phyloP scores from a whole-genome alignment of 2,113 vertebrate species.

The Mohoua ochrocephala region DNA sequence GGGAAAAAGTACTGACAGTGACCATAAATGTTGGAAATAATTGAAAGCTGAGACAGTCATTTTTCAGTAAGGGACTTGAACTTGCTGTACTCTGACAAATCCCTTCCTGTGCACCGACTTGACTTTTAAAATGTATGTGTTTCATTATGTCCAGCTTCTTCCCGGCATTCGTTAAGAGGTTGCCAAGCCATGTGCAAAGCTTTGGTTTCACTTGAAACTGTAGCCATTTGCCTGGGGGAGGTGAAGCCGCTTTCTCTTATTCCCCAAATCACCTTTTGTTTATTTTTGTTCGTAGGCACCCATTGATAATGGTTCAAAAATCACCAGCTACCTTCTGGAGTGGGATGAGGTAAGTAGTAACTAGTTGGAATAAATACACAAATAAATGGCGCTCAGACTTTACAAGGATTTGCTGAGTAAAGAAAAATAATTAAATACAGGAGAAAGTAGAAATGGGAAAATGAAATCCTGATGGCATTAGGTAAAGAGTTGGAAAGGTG shows the following conservation, averaged over 20 bases:
- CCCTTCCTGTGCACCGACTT: neutral
- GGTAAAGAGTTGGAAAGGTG: neutral
- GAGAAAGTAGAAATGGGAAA: neutral
- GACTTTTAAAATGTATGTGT: slow-evolving; percentile 22
- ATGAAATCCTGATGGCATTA: slow-evolving; percentile 13
- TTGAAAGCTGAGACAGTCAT: neutral
- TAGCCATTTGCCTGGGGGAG: neutral
- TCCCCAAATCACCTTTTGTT: neutral
- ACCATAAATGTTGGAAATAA: neutral
- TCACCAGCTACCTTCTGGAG: slow-evolving; percentile 95
- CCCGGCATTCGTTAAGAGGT: neutral
- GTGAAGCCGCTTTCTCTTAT: neutral
- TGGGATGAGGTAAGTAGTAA: slow-evolving; percentile 90
- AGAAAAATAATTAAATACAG: neutral
- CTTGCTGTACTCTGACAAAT: neutral
- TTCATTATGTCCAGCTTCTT: slow-evolving; percentile 13
- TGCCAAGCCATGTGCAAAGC: slow-evolving; percentile 8
- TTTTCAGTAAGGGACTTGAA: slow-evolving; percentile 11
- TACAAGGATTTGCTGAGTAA: neutral
- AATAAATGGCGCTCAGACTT: neutral
- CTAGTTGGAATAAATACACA: neutral
- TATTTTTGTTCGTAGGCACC: slow-evolving; percentile 79
- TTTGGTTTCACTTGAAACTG: neutral
- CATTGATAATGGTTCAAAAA: slow-evolving; percentile 95
- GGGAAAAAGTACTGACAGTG: neutral